phyloP scores from a whole-genome alignment of 2,113 vertebrate species.

The Nestor notabilis region DNA sequence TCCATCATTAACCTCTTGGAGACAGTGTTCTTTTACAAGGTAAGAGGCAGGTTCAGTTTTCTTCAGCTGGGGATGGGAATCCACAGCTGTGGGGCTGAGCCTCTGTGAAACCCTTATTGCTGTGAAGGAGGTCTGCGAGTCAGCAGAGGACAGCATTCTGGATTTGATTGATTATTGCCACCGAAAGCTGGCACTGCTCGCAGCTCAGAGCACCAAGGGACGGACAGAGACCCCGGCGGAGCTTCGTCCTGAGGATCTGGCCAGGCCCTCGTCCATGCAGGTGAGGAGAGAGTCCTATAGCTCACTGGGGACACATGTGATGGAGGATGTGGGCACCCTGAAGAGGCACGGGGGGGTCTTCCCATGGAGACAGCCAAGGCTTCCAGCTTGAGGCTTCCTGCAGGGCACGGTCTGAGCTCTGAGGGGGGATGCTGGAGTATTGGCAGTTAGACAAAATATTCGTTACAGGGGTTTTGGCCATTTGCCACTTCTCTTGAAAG shows the following conservation, averaged over 20 bases:
- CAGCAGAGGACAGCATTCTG: slow-evolving; percentile 85
- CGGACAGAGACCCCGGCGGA: background rate
- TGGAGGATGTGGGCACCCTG: background rate
- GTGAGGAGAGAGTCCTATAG: background rate
- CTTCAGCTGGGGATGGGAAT: background rate
- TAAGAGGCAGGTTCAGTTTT: slow-evolving; percentile 39
- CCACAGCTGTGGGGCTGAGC: background rate
- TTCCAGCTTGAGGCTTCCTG: background rate
- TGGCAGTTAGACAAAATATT: background rate
- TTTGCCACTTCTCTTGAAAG: background rate
- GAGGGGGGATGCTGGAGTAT: accelerated
- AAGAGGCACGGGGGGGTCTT: background rate
- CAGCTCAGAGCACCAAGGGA: slow-evolving; percentile 53
- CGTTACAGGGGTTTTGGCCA: background rate
- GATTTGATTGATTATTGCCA: slow-evolving; percentile 96
- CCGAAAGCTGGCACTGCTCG: slow-evolving; percentile 88
- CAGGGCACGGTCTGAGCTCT: background rate
- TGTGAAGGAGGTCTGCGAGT: slow-evolving; percentile 89
- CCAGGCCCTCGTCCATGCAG: slow-evolving; percentile 71
- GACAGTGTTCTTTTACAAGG: slow-evolving; percentile 92
- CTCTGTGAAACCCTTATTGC: background rate
- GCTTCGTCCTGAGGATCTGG: background rate
- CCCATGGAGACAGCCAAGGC: accelerated
- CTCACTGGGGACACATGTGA: background rate
- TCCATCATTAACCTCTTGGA: slow-evolving; percentile 94